These are phyloP conservation scores for Scaptomyza caliginosa DNA, from an alignment of 2,888 invertebrate genomes.

Conservation along the genomic window DNA sequence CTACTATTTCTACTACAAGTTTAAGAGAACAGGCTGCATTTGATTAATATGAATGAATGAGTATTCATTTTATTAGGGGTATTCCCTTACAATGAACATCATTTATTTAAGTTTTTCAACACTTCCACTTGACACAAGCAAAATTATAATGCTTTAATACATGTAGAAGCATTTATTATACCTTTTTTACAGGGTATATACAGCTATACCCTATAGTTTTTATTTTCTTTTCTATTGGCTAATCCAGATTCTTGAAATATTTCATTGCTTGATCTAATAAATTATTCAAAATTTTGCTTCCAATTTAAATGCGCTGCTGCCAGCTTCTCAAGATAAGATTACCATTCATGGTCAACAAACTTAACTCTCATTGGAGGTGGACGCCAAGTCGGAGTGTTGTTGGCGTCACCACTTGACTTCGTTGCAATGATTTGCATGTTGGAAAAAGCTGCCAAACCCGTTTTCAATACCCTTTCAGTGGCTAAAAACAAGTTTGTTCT, in stretches of 20 bases:
- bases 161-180: too few species aligned
- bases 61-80: not conserved
- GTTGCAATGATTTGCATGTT: too few species aligned
- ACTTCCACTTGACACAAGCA: too few species aligned
- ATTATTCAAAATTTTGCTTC: conserved; percentile 59
- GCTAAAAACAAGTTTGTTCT: not conserved
- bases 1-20: conserved; percentile 4
- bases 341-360: conserved; percentile 69
- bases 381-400: conserved; percentile 14
- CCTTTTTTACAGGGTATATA: conserved; percentile 5
- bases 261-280: conserved; percentile 53
- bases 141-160: too few species aligned
- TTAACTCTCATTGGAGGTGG: conserved; percentile 26
- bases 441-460: conserved; percentile 47
- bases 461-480: conserved; percentile 26
- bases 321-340: conserved; percentile 56
- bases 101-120: too few species aligned
- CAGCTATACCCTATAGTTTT: not conserved
- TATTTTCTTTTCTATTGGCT: conserved; percentile 1
- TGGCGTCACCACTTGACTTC: conserved; percentile 51
- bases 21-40: not conserved
- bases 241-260: conserved; percentile 64
- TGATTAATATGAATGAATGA: conserved; percentile 22
- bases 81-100: not conserved
- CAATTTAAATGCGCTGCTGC: conserved; percentile 41